Percentiles rank a stretch among this genome's conserved stretches.
Conservation (phyloP, 2,113 vertebrate species). For the Apeltes quadracus region DNA sequence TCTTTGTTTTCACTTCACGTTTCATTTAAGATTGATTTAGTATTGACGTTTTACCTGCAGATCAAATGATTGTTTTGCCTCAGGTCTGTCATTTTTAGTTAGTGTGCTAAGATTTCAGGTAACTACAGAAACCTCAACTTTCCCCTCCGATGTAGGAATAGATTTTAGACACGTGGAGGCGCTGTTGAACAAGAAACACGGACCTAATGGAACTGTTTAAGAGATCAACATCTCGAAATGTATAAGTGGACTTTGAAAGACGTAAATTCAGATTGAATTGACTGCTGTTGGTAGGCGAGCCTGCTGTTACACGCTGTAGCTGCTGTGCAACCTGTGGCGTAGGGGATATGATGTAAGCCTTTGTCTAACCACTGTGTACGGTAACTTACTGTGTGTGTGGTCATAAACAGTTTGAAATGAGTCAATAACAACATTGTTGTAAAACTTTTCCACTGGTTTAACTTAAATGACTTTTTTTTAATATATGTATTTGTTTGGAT, state of each 20-base stretch:
- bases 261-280: not conserved
- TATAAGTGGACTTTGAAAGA: not conserved
- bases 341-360: not conserved
- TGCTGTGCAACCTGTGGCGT: not conserved
- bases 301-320: not conserved
- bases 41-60: not conserved
- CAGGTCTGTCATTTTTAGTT: not conserved
- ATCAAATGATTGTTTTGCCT: not conserved
- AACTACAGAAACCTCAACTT: not conserved
- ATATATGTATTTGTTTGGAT: not conserved
- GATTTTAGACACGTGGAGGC: conserved; percentile 16
- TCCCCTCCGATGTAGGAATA: conserved; percentile 13
- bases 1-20: not conserved
- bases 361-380: not conserved
- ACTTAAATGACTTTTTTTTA: not conserved
- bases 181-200: conserved; percentile 30
- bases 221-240: not conserved
- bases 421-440: not conserved
- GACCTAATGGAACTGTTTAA: not conserved
- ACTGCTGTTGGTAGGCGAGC: not conserved
- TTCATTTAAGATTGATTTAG: not conserved
- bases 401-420: not conserved
- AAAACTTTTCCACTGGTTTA: too few species aligned
- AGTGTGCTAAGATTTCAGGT: not conserved
- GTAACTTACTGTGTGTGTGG: not conserved